Conservation (phyloP, 1,140 invertebrate genomes). For the Cherax destructor region DNA sequence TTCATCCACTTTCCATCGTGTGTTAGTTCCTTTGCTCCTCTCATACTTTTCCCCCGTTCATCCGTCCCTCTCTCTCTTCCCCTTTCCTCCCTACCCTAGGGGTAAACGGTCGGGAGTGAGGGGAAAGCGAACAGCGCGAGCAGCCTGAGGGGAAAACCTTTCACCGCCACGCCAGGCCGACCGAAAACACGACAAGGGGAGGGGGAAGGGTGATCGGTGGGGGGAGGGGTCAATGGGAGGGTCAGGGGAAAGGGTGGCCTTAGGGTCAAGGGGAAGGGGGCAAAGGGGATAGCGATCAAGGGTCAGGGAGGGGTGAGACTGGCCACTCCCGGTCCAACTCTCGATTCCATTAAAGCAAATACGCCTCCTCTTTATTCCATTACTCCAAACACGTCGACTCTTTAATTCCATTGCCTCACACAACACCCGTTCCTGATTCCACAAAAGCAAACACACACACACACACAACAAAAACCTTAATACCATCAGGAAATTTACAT, state of each 20-base stretch:
- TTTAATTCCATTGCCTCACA: no score
- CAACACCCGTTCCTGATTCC: no score
- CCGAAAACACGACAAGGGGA: not conserved
- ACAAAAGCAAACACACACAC: no score
- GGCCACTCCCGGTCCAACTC: no score
- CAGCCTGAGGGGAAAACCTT: not conserved
- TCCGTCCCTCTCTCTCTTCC: not conserved
- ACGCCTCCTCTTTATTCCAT: no score
- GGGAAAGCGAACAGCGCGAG: not conserved
- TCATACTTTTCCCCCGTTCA: not conserved
- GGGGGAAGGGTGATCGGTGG: not conserved
- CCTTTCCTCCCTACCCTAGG: not conserved
- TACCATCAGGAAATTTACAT: no score
- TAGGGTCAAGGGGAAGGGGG: not conserved
- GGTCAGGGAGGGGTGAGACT: not conserved
- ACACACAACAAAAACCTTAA: no score
- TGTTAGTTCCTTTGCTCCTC: no score
- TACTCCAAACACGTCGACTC: no score
- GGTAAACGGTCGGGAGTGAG: not conserved
- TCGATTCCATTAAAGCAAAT: no score
- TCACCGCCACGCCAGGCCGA: not conserved
- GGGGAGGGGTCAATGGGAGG: not conserved
- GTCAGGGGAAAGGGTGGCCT: not conserved
- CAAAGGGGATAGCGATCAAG: not conserved
- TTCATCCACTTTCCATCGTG: no score